phyloP scores from a whole-genome alignment of 30 jellyfish, hydroid and myxozoan species.

The Pseudorhiza aurosa region DNA sequence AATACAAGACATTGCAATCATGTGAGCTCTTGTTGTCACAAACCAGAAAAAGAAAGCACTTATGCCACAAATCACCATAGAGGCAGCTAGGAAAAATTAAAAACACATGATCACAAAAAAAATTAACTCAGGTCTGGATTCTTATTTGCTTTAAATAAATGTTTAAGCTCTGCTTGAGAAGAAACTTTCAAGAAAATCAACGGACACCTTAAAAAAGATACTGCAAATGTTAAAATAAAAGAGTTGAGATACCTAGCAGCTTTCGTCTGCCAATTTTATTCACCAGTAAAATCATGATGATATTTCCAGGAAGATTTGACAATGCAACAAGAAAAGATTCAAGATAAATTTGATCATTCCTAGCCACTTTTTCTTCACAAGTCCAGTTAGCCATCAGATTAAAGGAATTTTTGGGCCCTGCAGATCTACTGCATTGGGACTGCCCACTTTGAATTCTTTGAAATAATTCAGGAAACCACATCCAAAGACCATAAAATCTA shows the following conservation, averaged over 20 bases:
- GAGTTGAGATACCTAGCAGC: constrained; percentile 64
- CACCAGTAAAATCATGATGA: constrained; percentile 65
- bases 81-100: constrained; percentile 63
- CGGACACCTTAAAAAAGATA: no score
- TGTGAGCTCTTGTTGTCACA: constrained; percentile 78
- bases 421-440: constrained; percentile 83
- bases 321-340: constrained; percentile 91
- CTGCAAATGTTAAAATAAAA: not conserved
- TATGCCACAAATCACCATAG: constrained; percentile 86
- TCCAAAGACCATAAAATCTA: constrained; percentile 96
- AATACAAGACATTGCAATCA: constrained; percentile 88
- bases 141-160: not conserved
- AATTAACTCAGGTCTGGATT: not conserved
- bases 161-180: not conserved
- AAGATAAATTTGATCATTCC: constrained; percentile 62
- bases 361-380: constrained; percentile 78
- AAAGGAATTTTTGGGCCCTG: constrained; percentile 21
- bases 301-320: constrained; percentile 97
- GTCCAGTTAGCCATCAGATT: constrained; percentile 67
- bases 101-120: not conserved
- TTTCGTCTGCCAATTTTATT: constrained; percentile 84
- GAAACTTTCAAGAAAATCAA: no score
- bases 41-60: constrained; percentile 98
- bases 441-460: constrained; percentile 87
- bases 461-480: constrained; percentile 99